These are phyloP conservation scores for Coremacera marginata DNA, from an alignment of 2,888 invertebrate species.

Conservation along the genomic window DNA sequence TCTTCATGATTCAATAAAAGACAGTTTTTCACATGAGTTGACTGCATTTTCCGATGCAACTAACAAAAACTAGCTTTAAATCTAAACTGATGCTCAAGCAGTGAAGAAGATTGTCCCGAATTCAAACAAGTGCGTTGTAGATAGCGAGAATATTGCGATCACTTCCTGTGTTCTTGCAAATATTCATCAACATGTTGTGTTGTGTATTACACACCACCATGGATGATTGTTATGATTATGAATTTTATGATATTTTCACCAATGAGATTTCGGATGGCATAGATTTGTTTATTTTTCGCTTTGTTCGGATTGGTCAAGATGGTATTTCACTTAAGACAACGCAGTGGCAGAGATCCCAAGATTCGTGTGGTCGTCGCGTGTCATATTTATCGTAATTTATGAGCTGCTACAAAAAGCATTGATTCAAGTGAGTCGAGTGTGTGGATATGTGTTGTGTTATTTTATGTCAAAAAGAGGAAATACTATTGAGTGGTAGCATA, in stretches of 20 bases:
- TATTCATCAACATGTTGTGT: neutral
- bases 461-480: conserved; percentile 15
- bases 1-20: neutral
- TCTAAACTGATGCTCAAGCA: neutral
- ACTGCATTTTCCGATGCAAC: conserved; percentile 17
- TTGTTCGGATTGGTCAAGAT: conserved; percentile 42
- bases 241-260: neutral
- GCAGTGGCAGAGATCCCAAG: neutral
- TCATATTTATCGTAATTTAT: conserved; percentile 26
- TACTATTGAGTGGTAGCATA: neutral
- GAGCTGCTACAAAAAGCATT: conserved; percentile 33
- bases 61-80: neutral
- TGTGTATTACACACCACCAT: no score
- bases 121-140: neutral
- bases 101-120: no score
- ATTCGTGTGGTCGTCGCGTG: conserved; percentile 31
- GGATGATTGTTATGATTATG: neutral
- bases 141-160: neutral
- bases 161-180: conserved; percentile 12
- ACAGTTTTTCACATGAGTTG: neutral
- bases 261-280: conserved; percentile 38
- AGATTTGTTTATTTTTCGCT: conserved; percentile 38
- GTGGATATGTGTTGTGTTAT: neutral
- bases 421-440: conserved; percentile 11
- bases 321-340: conserved; percentile 31